Base-by-base conservation (phyloP, 2,797 vertebrate genomes). In the Enteromius thamalakanensis region DNA sequence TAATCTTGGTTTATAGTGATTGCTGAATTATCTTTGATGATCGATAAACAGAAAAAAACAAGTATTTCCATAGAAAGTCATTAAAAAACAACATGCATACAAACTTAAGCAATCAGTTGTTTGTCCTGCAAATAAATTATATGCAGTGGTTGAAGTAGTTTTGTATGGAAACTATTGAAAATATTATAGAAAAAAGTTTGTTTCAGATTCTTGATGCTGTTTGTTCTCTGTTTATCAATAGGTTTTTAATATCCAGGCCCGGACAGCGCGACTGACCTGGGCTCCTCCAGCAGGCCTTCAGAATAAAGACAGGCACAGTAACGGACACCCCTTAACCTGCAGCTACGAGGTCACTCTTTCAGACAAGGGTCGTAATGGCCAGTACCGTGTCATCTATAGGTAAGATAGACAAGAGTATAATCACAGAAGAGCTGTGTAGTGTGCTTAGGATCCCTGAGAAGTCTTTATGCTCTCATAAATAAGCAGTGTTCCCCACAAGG, bases 361-460 rank as follows among this genome's bases (percentile, higher is more conserved):
- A 3, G 98, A 99, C 88, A 98, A 98, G 93, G 98, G 97, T 42
- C 95, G 96, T 29, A 98, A 98, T 67, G 97, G 97, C 87, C 98
- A 98, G 86, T 98, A 96, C 94, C 97, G 96, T 88, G 91, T 95
- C 79, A 95, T 99, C 92, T 99, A 99, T 96, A 98, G 97, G 98
- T 98, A 92, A 87, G 83, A 69, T n/a, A 26, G 40, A 75, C 64
- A n/a, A 12, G 6, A 69, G 55, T 21, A 19, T 32, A 19, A 79
- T 42, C 76, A 49, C 21, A 65, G 21, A 78, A n/a, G 49, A 34
- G 47, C 32, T 60, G 26, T 83, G n/a, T 60, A 32, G 3, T 68
- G 14, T 19, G 17, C 55, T 29, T 15, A 12, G 15, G 9, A 12
- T 64, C 75, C 75, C 62, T 47, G 40, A 58, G 34, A 62, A 51